Base-by-base conservation (phyloP, 2,888 invertebrate genomes). In the Tanaodytes sp. region DNA sequence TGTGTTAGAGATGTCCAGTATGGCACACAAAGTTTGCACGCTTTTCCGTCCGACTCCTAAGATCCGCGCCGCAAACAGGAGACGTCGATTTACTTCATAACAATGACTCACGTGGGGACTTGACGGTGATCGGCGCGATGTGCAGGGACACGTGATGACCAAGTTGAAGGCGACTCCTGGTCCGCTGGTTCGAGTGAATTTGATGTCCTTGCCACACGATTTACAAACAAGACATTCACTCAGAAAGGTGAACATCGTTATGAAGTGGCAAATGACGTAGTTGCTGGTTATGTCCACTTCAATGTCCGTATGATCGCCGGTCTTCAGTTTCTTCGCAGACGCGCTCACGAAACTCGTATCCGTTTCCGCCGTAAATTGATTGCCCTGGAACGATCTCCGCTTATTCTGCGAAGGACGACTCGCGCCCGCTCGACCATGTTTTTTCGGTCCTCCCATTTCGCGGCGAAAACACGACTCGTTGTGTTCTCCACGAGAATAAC, bases 151-250 rank as follows among this genome's bases (percentile, higher is more conserved):
- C 9, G 12, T 27, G 18, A 74, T 52, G 15, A 65, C 64, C 46
- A 75, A 66, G 55, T 76, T 73, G 39, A 75, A 77, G 19, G 73
- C 73, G 11, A 76, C 52, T 15, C 76, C 75, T 27, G 59, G 36
- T 49, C 23, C 43, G 9, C 1, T 9, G n/a, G 54, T 12, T 6
- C 62, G 54, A 16, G 23, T 20, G 30, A 62, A 62, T 15, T 19
- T 54, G 6, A 62, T 46, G n/a, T 30, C 18, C 40, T 33, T 31
- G 33, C 23, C 33, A 54, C 62, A 62, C 14, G 30, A 16, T 15
- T 45, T 62, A 18, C 54, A 62, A n/a, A 48, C 42, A 11, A 62
- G 30, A 31, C 40, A 54, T 37, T 62, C 27, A 54, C 40, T 39
- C n/a, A 54, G 16, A 36, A 45, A 42, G 12, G 6, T 45, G 30